phyloP scores from a whole-genome alignment of 1,140 invertebrate species.

The Trichoplusia ni region DNA sequence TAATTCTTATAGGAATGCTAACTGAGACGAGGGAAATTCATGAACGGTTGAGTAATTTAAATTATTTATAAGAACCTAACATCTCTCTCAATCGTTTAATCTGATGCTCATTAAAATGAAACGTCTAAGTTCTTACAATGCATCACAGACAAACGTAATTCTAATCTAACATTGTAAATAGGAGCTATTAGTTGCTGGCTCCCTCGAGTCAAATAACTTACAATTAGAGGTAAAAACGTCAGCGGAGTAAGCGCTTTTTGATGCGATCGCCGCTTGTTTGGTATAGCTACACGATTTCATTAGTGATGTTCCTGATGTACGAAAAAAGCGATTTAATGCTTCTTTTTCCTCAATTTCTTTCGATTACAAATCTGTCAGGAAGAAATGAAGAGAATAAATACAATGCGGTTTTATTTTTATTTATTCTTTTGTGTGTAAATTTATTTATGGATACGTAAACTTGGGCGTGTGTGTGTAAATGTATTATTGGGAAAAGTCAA shows the following conservation, averaged over 20 bases:
- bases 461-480: neutral
- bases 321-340: constrained; percentile 29
- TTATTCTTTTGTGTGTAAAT: constrained; percentile 18
- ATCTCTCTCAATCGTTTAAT: neutral
- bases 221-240: constrained; percentile 50
- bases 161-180: constrained; percentile 31
- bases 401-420: constrained; percentile 3
- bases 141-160: constrained; percentile 33
- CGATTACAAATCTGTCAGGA: constrained; percentile 10
- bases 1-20: too few species aligned
- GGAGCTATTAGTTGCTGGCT: constrained; percentile 30
- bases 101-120: constrained; percentile 11
- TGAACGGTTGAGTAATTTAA: too few species aligned
- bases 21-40: too few species aligned
- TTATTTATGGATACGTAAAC: neutral
- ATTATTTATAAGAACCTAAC: too few species aligned
- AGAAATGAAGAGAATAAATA: neutral
- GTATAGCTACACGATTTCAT: constrained; percentile 53
- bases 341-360: constrained; percentile 18
- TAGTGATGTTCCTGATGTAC: constrained; percentile 46
- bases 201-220: constrained; percentile 47
- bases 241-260: constrained; percentile 55
- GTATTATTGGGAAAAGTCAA: too few species aligned
- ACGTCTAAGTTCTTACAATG: neutral
- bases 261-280: constrained; percentile 45